Base-by-base conservation (phyloP, 1,140 invertebrate genomes). In the Aplysia californica region DNA sequence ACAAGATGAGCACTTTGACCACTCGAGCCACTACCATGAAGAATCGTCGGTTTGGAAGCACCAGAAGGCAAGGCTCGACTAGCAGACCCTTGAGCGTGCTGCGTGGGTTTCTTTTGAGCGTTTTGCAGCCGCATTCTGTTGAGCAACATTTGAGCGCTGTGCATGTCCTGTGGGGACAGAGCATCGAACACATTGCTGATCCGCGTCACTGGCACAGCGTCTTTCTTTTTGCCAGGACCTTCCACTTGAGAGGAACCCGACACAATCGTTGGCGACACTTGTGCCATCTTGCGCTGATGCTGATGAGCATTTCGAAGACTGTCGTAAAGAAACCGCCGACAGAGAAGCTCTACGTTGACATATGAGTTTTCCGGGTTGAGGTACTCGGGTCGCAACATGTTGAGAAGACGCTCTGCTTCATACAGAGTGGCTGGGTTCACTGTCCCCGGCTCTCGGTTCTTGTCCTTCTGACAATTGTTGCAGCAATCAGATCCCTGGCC, bases 391-490 rank as follows among this genome's bases (percentile, higher is more conserved):
- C 83, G 58, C 39, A 86, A 67, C 79, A 84, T 83, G 64, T 79
- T 82, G 3, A 83, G 76, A n/a, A 86, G 76, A 38, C 85, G 31
- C 75, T 86, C 85, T 26, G 84, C 82, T 68, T 86, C 85, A 71
- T 84, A 82, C 2, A 86, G 35, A 5, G 83, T 86, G 15, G 85
- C 83, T 38, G 81, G 80, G 65, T 86, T 84, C 0, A 86, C 75
- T 58, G 79, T 39, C 35, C 77, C 75, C 50, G 69, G 74, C 5
- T 79, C 59, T 23, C 41, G 59, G 50, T 80, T 39, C 29, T 44
- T 38, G 36, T 79, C 38, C 41, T 65, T 65, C 61, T 74, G 77
- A 82, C 77, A 83, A 55, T 79, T 81, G 65, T 67, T 78, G 79
- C 78, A 83, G 61, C 72, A 77, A 36, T 74, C 73, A 21, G 35